Evolutionary conservation across 1,140 invertebrate species (phyloP).

Genomic region (Gonatopus flavifemur): DNA sequence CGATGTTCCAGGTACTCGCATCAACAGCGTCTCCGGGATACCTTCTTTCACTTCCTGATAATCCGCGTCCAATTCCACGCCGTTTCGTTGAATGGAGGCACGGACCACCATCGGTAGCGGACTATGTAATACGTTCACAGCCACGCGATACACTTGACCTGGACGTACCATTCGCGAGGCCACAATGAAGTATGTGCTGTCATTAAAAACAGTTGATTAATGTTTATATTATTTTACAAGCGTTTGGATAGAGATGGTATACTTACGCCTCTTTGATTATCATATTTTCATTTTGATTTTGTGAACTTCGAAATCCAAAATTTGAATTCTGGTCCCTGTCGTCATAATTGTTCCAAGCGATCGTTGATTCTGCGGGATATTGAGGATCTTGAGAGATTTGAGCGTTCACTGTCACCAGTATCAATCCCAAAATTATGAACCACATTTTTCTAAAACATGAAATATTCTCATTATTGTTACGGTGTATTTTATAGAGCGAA

Average conservation of each 20-base stretch:
- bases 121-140: slow-evolving; percentile 75
- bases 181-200: slow-evolving; percentile 84
- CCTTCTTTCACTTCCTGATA: slow-evolving; percentile 75
- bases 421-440: slow-evolving; percentile 25
- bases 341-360: slow-evolving; percentile 38
- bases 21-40: slow-evolving; percentile 79
- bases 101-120: slow-evolving; percentile 75
- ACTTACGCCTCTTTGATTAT: slow-evolving; percentile 67
- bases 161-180: slow-evolving; percentile 84
- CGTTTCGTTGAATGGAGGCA: slow-evolving; percentile 82
- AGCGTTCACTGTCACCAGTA: slow-evolving; percentile 17
- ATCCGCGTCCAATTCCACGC: slow-evolving; percentile 81
- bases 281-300: slow-evolving; percentile 47
- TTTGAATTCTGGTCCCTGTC: slow-evolving; percentile 22
- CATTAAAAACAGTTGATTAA: background rate
- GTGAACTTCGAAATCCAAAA: slow-evolving; percentile 16
- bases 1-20: slow-evolving; percentile 81
- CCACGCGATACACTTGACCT: slow-evolving; percentile 81
- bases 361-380: slow-evolving; percentile 27
- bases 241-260: slow-evolving; percentile 10
- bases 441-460: slow-evolving; percentile 29
- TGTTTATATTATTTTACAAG: background rate
- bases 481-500: background rate
- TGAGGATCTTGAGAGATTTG: slow-evolving; percentile 24
- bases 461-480: background rate